Evolutionary conservation across 2,888 invertebrate species (phyloP).

Genomic region (Chrysopilus asiliformis): DNA sequence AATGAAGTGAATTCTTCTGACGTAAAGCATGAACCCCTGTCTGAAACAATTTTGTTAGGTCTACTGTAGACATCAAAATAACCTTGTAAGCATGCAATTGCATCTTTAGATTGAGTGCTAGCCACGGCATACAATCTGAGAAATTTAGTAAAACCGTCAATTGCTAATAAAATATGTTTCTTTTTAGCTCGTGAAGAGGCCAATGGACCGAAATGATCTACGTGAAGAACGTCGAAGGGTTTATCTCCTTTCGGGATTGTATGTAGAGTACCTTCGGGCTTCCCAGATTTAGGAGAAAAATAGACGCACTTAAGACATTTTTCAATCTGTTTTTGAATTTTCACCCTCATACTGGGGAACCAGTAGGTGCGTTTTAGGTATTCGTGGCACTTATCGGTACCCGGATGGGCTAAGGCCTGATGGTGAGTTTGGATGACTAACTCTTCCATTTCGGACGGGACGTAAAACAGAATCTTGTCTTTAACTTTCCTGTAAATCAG

Average conservation of each 20-base stretch:
- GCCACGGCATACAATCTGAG: conserved; percentile 9
- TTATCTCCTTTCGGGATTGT: conserved; percentile 18
- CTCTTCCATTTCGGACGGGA: too few species aligned
- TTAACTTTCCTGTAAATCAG: too few species aligned
- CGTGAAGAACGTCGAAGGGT: conserved; percentile 17
- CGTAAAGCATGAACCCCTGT: conserved; percentile 3
- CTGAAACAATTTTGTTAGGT: conserved; percentile 1
- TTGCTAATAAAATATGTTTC: conserved; percentile 8
- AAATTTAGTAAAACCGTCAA: conserved; percentile 13
- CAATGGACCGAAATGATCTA: conserved; percentile 11
- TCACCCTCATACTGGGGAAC: too few species aligned
- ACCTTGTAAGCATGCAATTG: neutral
- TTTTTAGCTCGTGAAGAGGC: conserved; percentile 9
- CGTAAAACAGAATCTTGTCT: too few species aligned
- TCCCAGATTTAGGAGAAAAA: too few species aligned
- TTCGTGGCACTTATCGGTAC: too few species aligned
- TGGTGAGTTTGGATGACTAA: too few species aligned
- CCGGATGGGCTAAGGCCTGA: too few species aligned
- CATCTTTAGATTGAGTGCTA: neutral
- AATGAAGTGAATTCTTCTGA: conserved; percentile 12
- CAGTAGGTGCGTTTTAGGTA: too few species aligned
- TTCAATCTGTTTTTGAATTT: too few species aligned
- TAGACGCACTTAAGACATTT: too few species aligned
- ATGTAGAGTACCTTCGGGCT: conserved; percentile 18
- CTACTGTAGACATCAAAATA: conserved; percentile 4